Conservation (phyloP, 2,888 invertebrate genomes). For the Aplocera efformata region DNA sequence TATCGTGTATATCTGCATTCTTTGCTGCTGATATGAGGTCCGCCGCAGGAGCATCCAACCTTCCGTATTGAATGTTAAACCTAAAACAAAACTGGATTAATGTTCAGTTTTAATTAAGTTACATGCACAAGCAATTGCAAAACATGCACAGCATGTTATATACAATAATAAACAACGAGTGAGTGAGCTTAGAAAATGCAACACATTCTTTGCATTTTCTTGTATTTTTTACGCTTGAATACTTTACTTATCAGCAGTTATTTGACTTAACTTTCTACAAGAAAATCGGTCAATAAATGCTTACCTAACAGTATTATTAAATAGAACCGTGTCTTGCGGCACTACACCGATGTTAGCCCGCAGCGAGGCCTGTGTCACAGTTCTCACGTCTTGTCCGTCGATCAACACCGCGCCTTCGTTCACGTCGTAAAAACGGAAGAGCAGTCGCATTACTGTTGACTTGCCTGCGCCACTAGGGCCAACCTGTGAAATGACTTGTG, state of each 20-base stretch:
- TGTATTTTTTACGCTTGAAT: too few species aligned
- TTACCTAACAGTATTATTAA: conserved; percentile 93
- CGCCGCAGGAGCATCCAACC: conserved; percentile 86
- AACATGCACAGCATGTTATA: too few species aligned
- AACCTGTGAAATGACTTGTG: conserved; percentile 78
- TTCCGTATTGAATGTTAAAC: conserved; percentile 97
- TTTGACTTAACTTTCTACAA: too few species aligned
- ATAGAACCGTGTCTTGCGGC: conserved; percentile 97
- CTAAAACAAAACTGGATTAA: conserved; percentile 52
- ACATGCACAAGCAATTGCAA: too few species aligned
- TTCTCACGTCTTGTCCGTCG: conserved; percentile 93
- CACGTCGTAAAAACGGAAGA: conserved; percentile 98
- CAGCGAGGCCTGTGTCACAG: conserved; percentile 91
- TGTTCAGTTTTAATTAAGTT: background rate
- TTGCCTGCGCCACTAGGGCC: conserved; percentile 96
- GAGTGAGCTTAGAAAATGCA: too few species aligned
- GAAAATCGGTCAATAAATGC: too few species aligned
- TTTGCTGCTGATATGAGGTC: conserved; percentile 94
- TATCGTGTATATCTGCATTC: conserved; percentile 96
- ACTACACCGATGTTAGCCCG: conserved; percentile 94
- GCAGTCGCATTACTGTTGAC: conserved; percentile 95
- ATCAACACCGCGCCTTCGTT: conserved; percentile 91
- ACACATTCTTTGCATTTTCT: too few species aligned
- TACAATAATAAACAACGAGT: too few species aligned
- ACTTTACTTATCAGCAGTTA: too few species aligned